Evolutionary conservation across 2,113 vertebrate genomes (phyloP).

Genomic region (Tichodroma muraria): DNA sequence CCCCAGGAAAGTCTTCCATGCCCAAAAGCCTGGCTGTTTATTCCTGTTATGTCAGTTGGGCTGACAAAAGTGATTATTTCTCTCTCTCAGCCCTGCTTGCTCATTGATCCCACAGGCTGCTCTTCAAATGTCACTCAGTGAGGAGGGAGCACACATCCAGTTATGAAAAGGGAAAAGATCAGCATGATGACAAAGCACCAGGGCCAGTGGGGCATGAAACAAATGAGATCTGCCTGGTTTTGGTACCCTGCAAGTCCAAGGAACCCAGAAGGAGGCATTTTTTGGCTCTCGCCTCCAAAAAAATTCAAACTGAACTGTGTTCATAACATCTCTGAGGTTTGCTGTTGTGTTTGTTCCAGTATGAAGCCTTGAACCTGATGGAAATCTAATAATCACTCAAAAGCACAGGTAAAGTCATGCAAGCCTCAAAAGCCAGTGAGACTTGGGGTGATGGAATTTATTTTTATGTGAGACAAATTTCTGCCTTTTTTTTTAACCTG

Average conservation of each 20-base stretch:
- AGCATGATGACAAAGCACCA: constrained; percentile 9
- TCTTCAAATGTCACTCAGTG: constrained; percentile 45
- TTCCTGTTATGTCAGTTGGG: constrained; percentile 27
- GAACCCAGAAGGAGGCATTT: neutral
- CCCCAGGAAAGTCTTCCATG: neutral
- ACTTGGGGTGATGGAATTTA: neutral
- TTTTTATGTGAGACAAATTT: neutral
- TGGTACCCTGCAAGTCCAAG: neutral
- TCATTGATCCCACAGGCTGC: constrained; percentile 42
- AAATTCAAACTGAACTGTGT: neutral
- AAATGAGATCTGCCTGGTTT: neutral
- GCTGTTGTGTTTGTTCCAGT: neutral
- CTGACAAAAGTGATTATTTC: constrained; percentile 43
- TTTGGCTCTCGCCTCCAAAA: neutral
- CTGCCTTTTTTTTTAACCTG: neutral
- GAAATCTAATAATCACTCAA: neutral
- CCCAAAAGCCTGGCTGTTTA: neutral
- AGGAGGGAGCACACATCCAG: constrained; percentile 27
- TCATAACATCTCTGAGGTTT: neutral
- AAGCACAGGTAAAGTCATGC: neutral
- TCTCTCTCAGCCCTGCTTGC: neutral
- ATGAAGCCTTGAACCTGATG: neutral
- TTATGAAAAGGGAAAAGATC: constrained; percentile 18
- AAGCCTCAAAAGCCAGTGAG: neutral
- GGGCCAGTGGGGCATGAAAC: neutral